These are phyloP conservation scores for Coenonympha glycerion DNA, from an alignment of 2,888 invertebrate genomes.

Conservation along the genomic window DNA sequence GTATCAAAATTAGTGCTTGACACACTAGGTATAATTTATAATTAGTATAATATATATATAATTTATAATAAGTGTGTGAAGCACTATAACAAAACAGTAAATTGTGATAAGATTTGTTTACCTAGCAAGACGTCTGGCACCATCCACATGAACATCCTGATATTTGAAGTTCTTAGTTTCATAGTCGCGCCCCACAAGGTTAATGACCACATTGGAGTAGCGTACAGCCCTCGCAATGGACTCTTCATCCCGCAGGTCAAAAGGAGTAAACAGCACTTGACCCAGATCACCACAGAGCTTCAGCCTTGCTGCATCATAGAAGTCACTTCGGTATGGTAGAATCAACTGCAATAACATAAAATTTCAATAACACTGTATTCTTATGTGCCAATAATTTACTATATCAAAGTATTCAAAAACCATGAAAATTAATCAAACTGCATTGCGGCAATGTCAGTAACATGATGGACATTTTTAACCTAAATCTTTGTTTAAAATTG, in stretches of 20 bases:
- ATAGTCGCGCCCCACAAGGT: slow-evolving; percentile 92
- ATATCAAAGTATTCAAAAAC: no score
- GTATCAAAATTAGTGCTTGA: no score
- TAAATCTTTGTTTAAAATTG: no score
- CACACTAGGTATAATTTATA: no score
- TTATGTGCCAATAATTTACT: no score
- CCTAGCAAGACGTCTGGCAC: slow-evolving; percentile 89
- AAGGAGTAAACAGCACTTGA: slow-evolving; percentile 93
- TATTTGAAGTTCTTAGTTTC: slow-evolving; percentile 94
- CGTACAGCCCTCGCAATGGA: slow-evolving; percentile 89
- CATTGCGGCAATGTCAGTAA: no score
- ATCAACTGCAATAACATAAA: slow-evolving; percentile 84
- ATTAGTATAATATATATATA: no score
- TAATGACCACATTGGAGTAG: slow-evolving; percentile 98
- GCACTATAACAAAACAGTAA: no score
- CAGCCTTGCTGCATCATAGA: slow-evolving; percentile 83
- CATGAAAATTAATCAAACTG: not conserved
- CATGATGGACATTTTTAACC: no score
- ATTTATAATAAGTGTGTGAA: no score
- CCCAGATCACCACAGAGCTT: slow-evolving; percentile 96
- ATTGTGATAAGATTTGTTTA: no score
- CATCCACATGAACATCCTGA: slow-evolving; percentile 90
- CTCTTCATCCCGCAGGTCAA: slow-evolving; percentile 88
- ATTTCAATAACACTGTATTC: no score
- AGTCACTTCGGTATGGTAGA: slow-evolving; percentile 93